Conservation (phyloP, 1,140 invertebrate genomes). For the Neodiprion virginianus region DNA sequence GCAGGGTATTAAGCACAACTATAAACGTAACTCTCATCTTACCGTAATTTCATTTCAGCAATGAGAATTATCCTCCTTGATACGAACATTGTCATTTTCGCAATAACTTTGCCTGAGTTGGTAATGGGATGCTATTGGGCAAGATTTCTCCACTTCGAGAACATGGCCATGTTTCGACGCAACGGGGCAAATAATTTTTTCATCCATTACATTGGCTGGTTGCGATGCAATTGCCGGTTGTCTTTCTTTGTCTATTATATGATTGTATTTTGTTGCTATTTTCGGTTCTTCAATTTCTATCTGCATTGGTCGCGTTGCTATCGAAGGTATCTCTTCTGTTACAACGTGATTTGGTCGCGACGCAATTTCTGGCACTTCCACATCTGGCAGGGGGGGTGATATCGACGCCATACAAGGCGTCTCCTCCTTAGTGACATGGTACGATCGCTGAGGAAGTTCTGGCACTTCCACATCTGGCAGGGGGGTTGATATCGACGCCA, state of each 20-base stretch:
- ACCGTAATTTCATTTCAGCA: background rate
- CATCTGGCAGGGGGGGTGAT: background rate
- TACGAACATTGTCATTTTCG: background rate
- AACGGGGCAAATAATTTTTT: too few relatives aligned
- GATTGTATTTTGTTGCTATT: background rate
- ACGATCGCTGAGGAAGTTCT: background rate
- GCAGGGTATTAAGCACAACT: too few relatives aligned
- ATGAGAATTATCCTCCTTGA: background rate
- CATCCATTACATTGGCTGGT: too few relatives aligned
- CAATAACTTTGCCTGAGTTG: background rate
- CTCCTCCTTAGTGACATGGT: background rate
- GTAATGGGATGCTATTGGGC: too few relatives aligned
- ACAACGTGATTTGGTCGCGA: background rate
- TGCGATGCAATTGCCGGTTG: too few relatives aligned
- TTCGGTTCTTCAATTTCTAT: background rate
- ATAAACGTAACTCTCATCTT: background rate
- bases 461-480: background rate
- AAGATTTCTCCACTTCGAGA: background rate
- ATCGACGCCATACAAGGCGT: too few relatives aligned
- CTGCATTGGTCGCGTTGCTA: too few relatives aligned
- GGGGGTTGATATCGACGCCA: too few relatives aligned
- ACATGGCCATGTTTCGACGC: background rate
- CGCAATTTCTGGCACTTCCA: conserved; percentile 1
- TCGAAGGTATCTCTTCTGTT: background rate
- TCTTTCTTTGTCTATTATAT: too few relatives aligned